Base-by-base conservation (phyloP, 2,113 vertebrate genomes). In the Petrocephalus zakoni region DNA sequence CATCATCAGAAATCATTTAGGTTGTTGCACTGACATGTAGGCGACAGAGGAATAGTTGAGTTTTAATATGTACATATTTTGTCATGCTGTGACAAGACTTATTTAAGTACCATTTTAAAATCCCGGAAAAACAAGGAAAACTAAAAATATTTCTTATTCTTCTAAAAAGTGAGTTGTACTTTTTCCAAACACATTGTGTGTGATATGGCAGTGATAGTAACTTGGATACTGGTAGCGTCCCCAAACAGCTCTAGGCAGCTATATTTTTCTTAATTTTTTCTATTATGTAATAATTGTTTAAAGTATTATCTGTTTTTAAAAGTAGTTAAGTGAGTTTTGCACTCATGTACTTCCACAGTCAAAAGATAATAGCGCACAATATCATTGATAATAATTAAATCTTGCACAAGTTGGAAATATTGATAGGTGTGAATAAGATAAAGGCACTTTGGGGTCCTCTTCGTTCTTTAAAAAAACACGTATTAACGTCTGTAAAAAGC, bases 361-460 rank as follows among this genome's bases (percentile, higher is more conserved):
- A 78, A 78, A 19, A 37, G 13, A 75, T 42, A 75, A 75, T 75
- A 75, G 5, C 34, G 15, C 17, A 78, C 72, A 78, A 78, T 78
- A 78, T 78, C 29, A 5, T 15, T 42, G 34, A 78, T 42, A 42
- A 42, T 4, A 42, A 78, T 34, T 42, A 13, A 68, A 37, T 42
- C 15, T 78, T 42, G 13, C 15, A 5, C 72, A 34, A 78, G 72
- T 42, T 42, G 72, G 17, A 19, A 78, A 78, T 25, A 64, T 64
- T 22, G 58, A 22, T 64, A 64, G 58, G 58, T 64, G 72, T 42
- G 15, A 78, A 78, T 42, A 78, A 37, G 46, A 85, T 85, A 51
- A 85, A 83, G 21, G n/a, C 47, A 51, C 49, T 51, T 52, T 85
- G 82, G 82, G 82, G 82, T 85, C 47, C 82, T 85, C 46, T 52